These are phyloP conservation scores for Myodes glareolus DNA, from an alignment of 2,113 vertebrate species.

Conservation along the genomic window DNA sequence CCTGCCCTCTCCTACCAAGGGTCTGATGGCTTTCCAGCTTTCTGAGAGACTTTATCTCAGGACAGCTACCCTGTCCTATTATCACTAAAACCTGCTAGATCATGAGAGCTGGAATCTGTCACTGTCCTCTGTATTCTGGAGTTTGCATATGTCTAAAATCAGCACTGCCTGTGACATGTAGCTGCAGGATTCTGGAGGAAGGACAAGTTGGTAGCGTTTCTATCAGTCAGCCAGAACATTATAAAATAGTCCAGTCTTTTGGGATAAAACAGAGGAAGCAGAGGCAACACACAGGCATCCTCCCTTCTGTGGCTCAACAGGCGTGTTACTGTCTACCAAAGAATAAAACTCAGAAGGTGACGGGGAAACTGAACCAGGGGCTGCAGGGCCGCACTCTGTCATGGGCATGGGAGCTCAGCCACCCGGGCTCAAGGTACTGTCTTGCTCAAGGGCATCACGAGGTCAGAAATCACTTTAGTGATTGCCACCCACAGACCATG, in stretches of 20 bases:
- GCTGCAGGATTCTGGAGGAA: neutral
- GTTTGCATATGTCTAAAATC: neutral
- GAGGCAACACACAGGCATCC: neutral
- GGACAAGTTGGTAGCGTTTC: neutral
- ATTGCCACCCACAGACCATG: neutral
- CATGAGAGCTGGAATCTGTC: neutral
- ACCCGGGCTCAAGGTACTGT: neutral
- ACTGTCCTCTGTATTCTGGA: neutral
- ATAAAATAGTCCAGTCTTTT: neutral
- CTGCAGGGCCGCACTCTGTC: fast-evolving
- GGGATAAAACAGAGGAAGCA: neutral
- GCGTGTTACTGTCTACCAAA: neutral
- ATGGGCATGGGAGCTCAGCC: neutral
- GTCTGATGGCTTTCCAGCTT: neutral
- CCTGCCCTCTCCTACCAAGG: neutral
- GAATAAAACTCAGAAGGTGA: neutral
- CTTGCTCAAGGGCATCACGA: neutral
- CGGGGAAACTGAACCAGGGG: neutral
- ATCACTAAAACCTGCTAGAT: neutral
- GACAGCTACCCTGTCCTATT: neutral
- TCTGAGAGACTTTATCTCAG: neutral
- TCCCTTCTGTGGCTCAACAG: neutral
- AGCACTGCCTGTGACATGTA: neutral
- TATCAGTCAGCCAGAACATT: neutral
- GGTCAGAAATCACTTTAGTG: neutral